Percentiles rank a stretch among this genome's conserved stretches.
These are phyloP conservation scores for Galleria mellonella DNA, from an alignment of 1,140 invertebrate species.

Conservation along the genomic window DNA sequence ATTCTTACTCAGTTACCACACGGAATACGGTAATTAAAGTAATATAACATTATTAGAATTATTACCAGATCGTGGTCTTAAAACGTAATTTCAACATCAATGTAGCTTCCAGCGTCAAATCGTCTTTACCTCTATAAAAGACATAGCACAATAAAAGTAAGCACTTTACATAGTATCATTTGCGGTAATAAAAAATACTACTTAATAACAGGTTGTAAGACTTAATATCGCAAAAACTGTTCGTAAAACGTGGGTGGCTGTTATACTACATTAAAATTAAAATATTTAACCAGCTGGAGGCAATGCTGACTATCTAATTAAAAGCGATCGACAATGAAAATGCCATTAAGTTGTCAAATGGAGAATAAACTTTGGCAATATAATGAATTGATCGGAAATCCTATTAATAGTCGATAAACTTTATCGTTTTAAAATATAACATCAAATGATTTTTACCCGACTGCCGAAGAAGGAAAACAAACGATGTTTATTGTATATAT, in stretches of 20 bases:
- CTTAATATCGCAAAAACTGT: slow-evolving; percentile 29
- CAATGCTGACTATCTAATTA: slow-evolving; percentile 46
- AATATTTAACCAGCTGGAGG: slow-evolving; percentile 41
- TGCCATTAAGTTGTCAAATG: slow-evolving; percentile 55
- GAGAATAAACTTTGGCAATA: slow-evolving; percentile 42
- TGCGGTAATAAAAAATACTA: slow-evolving; percentile 18
- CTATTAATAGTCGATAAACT: neutral
- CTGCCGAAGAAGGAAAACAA: no score
- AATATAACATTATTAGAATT: no score
- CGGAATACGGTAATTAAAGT: no score
- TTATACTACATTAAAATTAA: slow-evolving; percentile 38
- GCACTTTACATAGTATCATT: slow-evolving; percentile 6
- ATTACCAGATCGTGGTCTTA: no score
- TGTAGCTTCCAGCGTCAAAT: no score
- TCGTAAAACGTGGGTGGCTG: slow-evolving; percentile 41
- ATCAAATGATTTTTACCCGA: no score
- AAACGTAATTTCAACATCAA: no score
- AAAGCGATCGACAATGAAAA: slow-evolving; percentile 41
- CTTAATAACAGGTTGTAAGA: slow-evolving; percentile 20
- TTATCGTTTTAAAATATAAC: no score
- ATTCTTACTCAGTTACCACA: no score
- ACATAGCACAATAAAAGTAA: slow-evolving; percentile 4
- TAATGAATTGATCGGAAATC: slow-evolving; percentile 29
- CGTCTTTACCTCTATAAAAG: no score
- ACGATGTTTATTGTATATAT: no score